Base-by-base conservation (phyloP, 1,140 invertebrate species). In the Galleria mellonella region DNA sequence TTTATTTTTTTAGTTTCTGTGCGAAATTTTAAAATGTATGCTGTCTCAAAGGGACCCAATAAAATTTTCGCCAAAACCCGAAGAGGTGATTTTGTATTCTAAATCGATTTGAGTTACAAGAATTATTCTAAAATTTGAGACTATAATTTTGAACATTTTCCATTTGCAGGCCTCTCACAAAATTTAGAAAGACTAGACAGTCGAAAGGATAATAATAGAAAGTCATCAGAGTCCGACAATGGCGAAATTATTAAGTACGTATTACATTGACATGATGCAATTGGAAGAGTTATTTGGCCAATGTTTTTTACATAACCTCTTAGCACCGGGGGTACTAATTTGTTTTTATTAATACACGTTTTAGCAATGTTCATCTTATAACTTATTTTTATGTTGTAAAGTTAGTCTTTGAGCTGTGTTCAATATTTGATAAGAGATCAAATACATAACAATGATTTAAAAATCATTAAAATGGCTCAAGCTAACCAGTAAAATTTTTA, bases 11-110 rank as follows among this genome's bases (percentile, higher is more conserved):
- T 63, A 55, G 59, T 62, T 68, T 61, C 39, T 64, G 63, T 47
- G 55, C 57, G 52, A 71, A 75, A 77, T 73, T 78, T 59, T 75
- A 83, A 79, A 82, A 94, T 95, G 94, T 95, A 95, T 88, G 94
- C 93, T 61, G 91, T 95, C 58, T 92, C 92, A 45, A 94, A 94
- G 88, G 92, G 92, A 43, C 93, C 93, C 39, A 94, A 92, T 83
- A 94, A 95, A 87, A 93, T 94, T 67, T 93, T 94, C 55, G 92
- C 93, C 38, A 95, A 95, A 89, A 92, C 93, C 55, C 88, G 94
- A 69, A 88, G 93, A 90, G 93, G 93, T 94, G 87, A 82, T 76
- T 40, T 32, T 47, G 47, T 38, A 30, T 30, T 43, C 12, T 38
- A 17, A 27, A 33, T 14, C 11, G 17, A 28, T 39, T 28, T 41